Percentiles rank a stretch among this genome's conserved stretches.
Conservation (phyloP, 2,113 vertebrate species). For the Amphiprion percula region DNA sequence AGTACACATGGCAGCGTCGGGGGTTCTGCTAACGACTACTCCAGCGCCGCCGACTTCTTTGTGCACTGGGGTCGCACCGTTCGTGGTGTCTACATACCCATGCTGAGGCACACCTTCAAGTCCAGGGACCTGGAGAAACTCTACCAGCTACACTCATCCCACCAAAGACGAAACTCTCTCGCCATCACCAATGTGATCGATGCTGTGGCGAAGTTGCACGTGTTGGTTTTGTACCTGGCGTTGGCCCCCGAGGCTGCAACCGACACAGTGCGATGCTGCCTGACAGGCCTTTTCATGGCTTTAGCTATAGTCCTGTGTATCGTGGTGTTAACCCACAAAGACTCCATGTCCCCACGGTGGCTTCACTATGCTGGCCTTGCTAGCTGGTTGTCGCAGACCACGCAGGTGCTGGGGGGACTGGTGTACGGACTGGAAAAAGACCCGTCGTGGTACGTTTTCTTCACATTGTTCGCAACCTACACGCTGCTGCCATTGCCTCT, state of each 20-base stretch:
- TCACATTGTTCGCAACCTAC: conserved; percentile 85
- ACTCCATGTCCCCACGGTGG: conserved; percentile 78
- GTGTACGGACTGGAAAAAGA: conserved; percentile 83
- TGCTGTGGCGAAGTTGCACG: conserved; percentile 79
- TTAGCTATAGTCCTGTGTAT: conserved; percentile 72
- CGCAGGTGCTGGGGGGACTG: conserved; percentile 81
- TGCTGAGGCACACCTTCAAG: conserved; percentile 83
- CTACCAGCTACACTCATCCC: conserved; percentile 84
- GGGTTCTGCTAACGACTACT: conserved; percentile 29
- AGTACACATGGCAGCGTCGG: conserved; percentile 28
- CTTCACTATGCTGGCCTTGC: conserved; percentile 81
- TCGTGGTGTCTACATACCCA: conserved; percentile 79
- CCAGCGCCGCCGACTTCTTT: conserved; percentile 83
- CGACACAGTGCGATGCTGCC: conserved; percentile 64
- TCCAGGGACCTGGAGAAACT: conserved; percentile 83
- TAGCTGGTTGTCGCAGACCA: conserved; percentile 84
- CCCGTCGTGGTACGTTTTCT: conserved; percentile 85
- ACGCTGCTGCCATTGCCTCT: conserved; percentile 85
- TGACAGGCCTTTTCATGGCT: conserved; percentile 79
- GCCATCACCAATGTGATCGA: conserved; percentile 83
- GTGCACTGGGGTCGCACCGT: conserved; percentile 74
- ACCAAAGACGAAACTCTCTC: conserved; percentile 81
- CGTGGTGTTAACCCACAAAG: conserved; percentile 78
- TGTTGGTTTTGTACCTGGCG: conserved; percentile 79
- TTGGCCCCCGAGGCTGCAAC: conserved; percentile 65